Base-by-base conservation (phyloP, 2,113 vertebrate species). In the Verasper variegatus region DNA sequence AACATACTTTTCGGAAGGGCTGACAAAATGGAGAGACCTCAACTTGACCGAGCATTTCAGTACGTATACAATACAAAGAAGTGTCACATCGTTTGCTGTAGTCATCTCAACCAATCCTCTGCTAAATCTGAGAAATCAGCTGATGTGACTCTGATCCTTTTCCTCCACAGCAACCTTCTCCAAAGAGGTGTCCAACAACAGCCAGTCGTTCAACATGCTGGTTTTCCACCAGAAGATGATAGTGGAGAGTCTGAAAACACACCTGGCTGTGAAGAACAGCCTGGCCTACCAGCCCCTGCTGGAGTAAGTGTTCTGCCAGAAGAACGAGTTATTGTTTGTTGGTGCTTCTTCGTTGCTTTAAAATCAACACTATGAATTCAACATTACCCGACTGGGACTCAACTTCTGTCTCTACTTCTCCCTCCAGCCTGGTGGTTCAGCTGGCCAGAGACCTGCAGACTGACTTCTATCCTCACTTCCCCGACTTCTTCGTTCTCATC, bases 401-500 rank as follows among this genome's bases (percentile, higher is more conserved):
- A 13, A 42, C 3, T 11, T 24, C 13, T 23, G 11, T 2, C 9
- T 17, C 13, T 26, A 1, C 40, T 21, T 21, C 37, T 23, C 2
- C 15, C 14, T 26, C 23, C 37, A 99, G 98, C 85, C 89, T 99
- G 55, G 96, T 99, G 76, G 97, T 98, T 24, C 98, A 97, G 85
- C 93, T 99, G 85, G 97, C 98, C 76, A 95, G 97, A 86, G 98
- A 99, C 90, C 96, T 99, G 80, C 98, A 99, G 92, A 90, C 88
- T 1, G 98, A 99, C 89, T 99, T 99, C 90, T 99, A 98, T 87
- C 97, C 97, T 17, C 97, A 99, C 86, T 99, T 99, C 77, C 89
- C 83, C 10, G 97, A 98, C 72, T 99, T 99, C 75, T 99, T 99
- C 59, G 13, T 95, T 81, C 90, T 96, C 49, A 93, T 98, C 87